phyloP scores from a whole-genome alignment of 2,797 vertebrate genomes.

The Phoxinus dragarum region DNA sequence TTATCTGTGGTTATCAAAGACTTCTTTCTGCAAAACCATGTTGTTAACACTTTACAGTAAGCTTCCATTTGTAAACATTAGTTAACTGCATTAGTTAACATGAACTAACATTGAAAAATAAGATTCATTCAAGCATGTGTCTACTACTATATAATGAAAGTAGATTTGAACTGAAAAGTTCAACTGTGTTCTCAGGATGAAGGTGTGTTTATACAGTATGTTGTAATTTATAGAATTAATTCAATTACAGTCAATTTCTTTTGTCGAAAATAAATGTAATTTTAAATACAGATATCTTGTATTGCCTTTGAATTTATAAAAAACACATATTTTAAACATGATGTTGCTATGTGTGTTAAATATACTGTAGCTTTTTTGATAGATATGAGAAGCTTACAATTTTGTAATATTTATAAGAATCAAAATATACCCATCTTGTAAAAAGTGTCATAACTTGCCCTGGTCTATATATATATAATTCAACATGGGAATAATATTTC shows the following conservation, averaged over 20 bases:
- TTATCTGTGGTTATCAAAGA: background rate
- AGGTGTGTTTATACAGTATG: background rate
- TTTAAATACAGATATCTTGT: background rate
- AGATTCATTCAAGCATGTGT: background rate
- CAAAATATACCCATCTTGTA: background rate
- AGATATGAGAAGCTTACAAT: background rate
- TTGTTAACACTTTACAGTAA: background rate
- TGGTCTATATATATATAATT: background rate
- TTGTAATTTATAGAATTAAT: background rate
- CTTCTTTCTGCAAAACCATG: background rate
- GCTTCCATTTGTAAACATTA: background rate
- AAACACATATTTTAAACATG: background rate
- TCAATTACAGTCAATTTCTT: background rate
- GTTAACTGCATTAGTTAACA: background rate
- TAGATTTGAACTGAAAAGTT: background rate
- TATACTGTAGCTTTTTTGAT: background rate
- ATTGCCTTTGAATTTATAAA: background rate
- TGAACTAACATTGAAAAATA: background rate
- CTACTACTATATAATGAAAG: background rate
- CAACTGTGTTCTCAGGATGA: background rate
- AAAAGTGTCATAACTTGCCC: background rate
- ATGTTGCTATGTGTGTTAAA: background rate
- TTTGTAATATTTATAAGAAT: background rate
- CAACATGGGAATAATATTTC: background rate
- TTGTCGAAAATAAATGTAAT: background rate